A percentile compares a stretch with the other conserved stretches of the same genome.
Evolutionary conservation across 2,888 invertebrate species (phyloP).

Genomic region (Platynereis dumerilii): DNA sequence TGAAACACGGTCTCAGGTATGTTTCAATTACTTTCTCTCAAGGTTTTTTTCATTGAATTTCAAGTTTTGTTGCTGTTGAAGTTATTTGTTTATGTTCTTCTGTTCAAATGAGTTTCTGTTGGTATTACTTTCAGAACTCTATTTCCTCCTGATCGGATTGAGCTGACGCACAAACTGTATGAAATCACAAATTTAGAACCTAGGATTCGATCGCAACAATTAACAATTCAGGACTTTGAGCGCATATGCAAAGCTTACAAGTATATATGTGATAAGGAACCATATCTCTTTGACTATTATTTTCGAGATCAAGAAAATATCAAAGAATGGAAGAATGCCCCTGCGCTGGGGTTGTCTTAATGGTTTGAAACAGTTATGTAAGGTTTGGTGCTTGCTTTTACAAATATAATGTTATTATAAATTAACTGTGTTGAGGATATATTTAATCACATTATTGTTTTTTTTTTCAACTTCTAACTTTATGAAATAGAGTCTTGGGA

Average conservation of each 20-base stretch:
- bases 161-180: constrained; percentile 74
- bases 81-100: background rate
- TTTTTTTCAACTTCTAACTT: too few relatives aligned
- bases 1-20: constrained; percentile 57
- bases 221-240: constrained; percentile 80
- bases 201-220: constrained; percentile 73
- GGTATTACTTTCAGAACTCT: constrained; percentile 67
- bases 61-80: too few relatives aligned
- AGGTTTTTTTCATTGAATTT: constrained; percentile 1
- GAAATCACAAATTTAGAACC: constrained; percentile 76
- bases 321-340: constrained; percentile 28
- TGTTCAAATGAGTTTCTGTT: background rate
- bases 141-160: constrained; percentile 77
- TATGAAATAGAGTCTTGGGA: too few relatives aligned
- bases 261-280: constrained; percentile 68
- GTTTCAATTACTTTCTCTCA: constrained; percentile 38
- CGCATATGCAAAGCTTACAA: constrained; percentile 80
- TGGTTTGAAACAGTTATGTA: too few relatives aligned
- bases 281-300: constrained; percentile 69
- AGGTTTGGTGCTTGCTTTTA: too few relatives aligned
- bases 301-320: constrained; percentile 68
- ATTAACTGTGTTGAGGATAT: too few relatives aligned
- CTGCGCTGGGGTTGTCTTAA: too few relatives aligned
- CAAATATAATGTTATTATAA: too few relatives aligned
- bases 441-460: too few relatives aligned